Percentiles rank a stretch among this genome's conserved stretches.
phyloP scores from a whole-genome alignment of 2,113 vertebrate genomes.

The Motacilla alba region DNA sequence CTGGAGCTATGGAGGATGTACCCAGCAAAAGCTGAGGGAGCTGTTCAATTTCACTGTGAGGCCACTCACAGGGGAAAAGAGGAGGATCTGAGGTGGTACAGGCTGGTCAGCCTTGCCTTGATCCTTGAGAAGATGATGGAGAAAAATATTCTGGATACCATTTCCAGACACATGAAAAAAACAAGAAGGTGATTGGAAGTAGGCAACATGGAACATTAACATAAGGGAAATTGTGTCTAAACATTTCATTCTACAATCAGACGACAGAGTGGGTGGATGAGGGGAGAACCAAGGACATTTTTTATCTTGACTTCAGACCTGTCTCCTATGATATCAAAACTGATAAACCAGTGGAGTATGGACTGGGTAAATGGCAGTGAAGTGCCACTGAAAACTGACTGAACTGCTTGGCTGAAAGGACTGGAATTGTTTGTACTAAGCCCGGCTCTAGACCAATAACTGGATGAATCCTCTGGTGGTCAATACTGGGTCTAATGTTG shows the following conservation, averaged over 20 bases:
- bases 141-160: neutral
- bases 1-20: neutral
- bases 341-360: neutral
- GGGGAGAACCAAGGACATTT: neutral
- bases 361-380: neutral
- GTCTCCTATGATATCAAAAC: neutral
- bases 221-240: neutral
- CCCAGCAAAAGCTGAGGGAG: neutral
- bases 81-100: neutral
- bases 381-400: neutral
- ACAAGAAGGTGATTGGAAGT: neutral
- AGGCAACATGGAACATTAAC: neutral
- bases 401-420: neutral
- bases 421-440: neutral
- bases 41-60: neutral
- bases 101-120: neutral
- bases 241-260: neutral
- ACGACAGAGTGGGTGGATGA: neutral
- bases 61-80: neutral
- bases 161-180: neutral
- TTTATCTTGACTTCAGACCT: neutral
- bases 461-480: accelerated
- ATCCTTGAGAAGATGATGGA: neutral
- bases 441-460: neutral
- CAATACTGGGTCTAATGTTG: neutral